These are phyloP conservation scores for Heterohyrax brucei DNA, from an alignment of 2,797 vertebrate genomes.

Conservation along the genomic window DNA sequence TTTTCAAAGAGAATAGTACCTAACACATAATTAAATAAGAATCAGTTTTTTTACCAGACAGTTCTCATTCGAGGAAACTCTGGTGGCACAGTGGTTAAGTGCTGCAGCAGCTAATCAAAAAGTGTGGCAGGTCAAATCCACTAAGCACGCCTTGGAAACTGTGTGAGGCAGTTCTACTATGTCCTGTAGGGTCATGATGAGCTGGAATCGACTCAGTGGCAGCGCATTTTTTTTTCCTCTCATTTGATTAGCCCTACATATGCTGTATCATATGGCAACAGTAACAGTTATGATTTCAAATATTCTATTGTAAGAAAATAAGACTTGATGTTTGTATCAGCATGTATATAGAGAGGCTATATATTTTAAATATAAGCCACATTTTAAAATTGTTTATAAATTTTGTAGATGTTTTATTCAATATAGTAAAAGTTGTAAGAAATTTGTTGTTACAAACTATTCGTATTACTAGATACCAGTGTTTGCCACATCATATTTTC, in stretches of 20 bases:
- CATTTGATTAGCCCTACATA: slow-evolving; percentile 37
- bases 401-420: slow-evolving; percentile 23
- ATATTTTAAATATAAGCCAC: neutral
- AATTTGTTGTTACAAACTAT: slow-evolving; percentile 19
- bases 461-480: slow-evolving; percentile 25
- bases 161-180: no score
- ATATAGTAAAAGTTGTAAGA: slow-evolving; percentile 14
- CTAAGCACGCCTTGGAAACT: no score
- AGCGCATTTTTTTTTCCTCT: neutral
- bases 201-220: no score
- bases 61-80: neutral
- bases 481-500: slow-evolving; percentile 86
- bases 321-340: slow-evolving; percentile 33
- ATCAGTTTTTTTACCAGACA: slow-evolving; percentile 4
- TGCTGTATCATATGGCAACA: neutral
- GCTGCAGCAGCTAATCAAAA: no score
- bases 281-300: slow-evolving; percentile 31
- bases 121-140: no score
- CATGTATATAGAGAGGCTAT: neutral
- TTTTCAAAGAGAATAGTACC: slow-evolving; percentile 76
- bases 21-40: slow-evolving; percentile 26
- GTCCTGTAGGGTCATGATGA: no score
- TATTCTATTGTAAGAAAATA: slow-evolving; percentile 15
- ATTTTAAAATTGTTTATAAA: slow-evolving; percentile 65
- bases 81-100: no score